These are phyloP conservation scores for Bos indicus DNA, from an alignment of 2,113 vertebrate genomes.

Conservation along the genomic window DNA sequence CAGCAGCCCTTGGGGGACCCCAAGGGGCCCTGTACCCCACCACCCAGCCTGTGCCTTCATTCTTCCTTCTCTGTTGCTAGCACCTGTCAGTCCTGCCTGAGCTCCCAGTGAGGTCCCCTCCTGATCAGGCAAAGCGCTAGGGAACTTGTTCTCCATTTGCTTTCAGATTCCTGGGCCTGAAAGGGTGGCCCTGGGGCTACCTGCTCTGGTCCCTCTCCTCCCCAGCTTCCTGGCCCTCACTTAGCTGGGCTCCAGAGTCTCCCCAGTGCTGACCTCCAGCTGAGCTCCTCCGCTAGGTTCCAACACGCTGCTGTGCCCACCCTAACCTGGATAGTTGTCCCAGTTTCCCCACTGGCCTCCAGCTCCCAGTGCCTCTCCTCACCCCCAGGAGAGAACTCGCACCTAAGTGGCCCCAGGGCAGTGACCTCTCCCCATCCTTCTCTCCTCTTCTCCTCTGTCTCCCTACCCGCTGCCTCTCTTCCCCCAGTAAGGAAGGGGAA, in stretches of 20 bases:
- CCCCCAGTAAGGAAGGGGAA: neutral
- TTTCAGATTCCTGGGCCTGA: neutral
- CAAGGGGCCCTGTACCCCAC: neutral
- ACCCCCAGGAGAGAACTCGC: neutral
- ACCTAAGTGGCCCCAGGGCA: neutral
- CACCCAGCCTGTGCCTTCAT: neutral
- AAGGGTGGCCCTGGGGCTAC: neutral
- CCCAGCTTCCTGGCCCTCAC: neutral
- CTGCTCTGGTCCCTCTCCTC: neutral
- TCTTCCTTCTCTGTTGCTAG: fast-evolving
- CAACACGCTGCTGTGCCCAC: neutral
- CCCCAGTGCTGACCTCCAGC: neutral
- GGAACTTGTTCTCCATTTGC: neutral
- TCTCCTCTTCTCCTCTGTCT: neutral
- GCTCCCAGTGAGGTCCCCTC: no score
- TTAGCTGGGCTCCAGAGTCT: neutral
- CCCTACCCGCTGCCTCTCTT: neutral
- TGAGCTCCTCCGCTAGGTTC: neutral
- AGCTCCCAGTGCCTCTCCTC: neutral
- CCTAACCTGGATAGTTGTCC: neutral
- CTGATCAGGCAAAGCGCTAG: neutral
- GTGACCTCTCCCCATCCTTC: neutral
- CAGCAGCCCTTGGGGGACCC: neutral
- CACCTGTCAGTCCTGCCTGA: neutral
- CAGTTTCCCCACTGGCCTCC: neutral